These are phyloP conservation scores for Phrynosoma platyrhinos DNA, from an alignment of 2,113 vertebrate genomes.

Conservation along the genomic window DNA sequence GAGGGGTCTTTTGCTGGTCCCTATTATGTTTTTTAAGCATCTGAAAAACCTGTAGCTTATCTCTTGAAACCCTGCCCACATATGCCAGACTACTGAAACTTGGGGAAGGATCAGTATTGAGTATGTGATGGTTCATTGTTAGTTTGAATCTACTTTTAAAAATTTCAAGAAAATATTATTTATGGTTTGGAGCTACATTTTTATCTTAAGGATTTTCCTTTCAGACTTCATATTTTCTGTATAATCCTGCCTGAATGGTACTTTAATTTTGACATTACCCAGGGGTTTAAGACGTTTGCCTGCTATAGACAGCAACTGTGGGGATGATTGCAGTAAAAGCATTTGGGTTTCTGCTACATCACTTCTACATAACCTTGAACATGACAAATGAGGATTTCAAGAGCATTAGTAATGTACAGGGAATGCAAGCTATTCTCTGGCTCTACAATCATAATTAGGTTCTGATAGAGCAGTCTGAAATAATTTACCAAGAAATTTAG, in stretches of 20 bases:
- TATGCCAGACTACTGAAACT: neutral
- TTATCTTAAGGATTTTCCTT: conserved; percentile 40
- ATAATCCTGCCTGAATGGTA: conserved; percentile 3
- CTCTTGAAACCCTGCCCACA: neutral
- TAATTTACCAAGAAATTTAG: conserved; percentile 63
- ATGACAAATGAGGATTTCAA: conserved; percentile 73
- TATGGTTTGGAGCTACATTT: conserved; percentile 31
- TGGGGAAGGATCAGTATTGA: neutral
- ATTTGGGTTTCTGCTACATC: conserved; percentile 65
- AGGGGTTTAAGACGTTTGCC: conserved; percentile 33
- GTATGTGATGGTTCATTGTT: conserved; percentile 41
- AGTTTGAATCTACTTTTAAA: neutral
- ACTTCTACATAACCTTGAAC: conserved; percentile 72
- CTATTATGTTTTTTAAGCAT: neutral
- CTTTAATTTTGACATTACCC: conserved; percentile 42
- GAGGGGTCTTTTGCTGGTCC: neutral
- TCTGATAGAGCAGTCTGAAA: conserved; percentile 70
- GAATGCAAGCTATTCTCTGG: conserved; percentile 74
- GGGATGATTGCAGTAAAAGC: conserved; percentile 55
- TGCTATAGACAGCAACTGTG: conserved; percentile 36
- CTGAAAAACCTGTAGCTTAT: neutral
- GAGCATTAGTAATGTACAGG: conserved; percentile 73
- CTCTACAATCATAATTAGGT: conserved; percentile 71
- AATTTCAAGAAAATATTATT: conserved; percentile 57
- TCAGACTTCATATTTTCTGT: conserved; percentile 29